Conservation (phyloP, 1,140 invertebrate species). For the Pseudomyrmex flavicornis region DNA sequence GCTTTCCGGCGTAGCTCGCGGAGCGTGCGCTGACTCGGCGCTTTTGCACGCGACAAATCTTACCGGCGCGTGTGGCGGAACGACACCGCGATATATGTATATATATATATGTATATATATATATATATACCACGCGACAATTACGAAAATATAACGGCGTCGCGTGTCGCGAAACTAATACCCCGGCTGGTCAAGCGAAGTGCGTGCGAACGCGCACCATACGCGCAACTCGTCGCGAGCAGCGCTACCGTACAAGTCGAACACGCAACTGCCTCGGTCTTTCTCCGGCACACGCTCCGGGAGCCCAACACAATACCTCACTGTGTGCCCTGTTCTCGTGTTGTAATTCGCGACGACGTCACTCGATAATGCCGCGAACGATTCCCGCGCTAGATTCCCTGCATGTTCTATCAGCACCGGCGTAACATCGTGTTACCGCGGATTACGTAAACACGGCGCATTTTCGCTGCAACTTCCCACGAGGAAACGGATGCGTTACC, state of each 20-base stretch:
- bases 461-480: slow-evolving; percentile 70
- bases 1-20: slow-evolving; percentile 45
- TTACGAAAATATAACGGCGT: background rate
- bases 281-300: background rate
- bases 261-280: slow-evolving; percentile 7
- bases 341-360: background rate
- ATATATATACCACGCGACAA: too few relatives aligned
- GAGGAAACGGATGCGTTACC: slow-evolving; percentile 57
- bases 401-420: slow-evolving; percentile 51
- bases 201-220: background rate
- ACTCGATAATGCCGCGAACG: background rate
- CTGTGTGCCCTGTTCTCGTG: background rate
- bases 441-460: slow-evolving; percentile 79
- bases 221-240: background rate
- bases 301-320: background rate
- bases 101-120: too few relatives aligned
- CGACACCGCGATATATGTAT: too few relatives aligned
- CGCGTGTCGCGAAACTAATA: background rate
- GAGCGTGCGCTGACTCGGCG: slow-evolving; percentile 75
- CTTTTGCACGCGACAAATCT: slow-evolving; percentile 44
- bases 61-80: too few relatives aligned
- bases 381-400: background rate
- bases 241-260: background rate
- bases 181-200: background rate
- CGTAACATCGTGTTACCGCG: slow-evolving; percentile 65